Percentiles rank a stretch among this genome's conserved stretches.
These are phyloP conservation scores for Drosophila nigromelanica DNA, from an alignment of 1,140 invertebrate genomes.

Conservation along the genomic window DNA sequence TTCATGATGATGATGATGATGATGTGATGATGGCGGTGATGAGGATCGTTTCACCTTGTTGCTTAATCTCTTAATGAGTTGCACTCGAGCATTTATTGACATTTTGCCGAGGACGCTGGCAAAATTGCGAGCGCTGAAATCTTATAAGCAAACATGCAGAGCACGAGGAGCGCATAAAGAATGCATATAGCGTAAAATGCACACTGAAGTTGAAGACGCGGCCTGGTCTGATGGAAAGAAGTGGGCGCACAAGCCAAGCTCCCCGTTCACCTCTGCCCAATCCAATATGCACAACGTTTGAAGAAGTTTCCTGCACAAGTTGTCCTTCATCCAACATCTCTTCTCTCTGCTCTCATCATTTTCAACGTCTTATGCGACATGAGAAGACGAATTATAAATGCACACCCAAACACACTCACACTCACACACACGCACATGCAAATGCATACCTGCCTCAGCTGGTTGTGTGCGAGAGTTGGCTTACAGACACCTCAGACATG, in stretches of 20 bases:
- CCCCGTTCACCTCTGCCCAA: not conserved
- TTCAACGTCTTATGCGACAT: conserved; percentile 50
- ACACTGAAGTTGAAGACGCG: conserved; percentile 53
- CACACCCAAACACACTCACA: conserved; percentile 43
- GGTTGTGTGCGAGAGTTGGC: conserved; percentile 35
- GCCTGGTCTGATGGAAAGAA: conserved; percentile 40
- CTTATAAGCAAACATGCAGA: conserved; percentile 64
- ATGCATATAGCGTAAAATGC: conserved; percentile 77
- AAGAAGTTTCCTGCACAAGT: conserved; percentile 57
- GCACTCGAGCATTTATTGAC: conserved; percentile 73
- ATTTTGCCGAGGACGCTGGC: conserved; percentile 49
- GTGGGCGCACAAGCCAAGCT: conserved; percentile 8
- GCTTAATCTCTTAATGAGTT: conserved; percentile 79
- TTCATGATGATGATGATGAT: conserved; percentile 17
- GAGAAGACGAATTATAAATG: conserved; percentile 73
- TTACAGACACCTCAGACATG: conserved; percentile 50
- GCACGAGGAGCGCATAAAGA: conserved; percentile 50
- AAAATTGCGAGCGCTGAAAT: conserved; percentile 50
- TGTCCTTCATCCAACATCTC: conserved; percentile 17
- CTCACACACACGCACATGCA: not conserved
- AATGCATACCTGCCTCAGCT: conserved; percentile 3
- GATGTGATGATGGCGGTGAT: conserved; percentile 5
- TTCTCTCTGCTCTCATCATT: not conserved
- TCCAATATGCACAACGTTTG: not conserved
- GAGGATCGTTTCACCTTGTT: conserved; percentile 49